These are phyloP conservation scores for Cyanoderma ruficeps DNA, from an alignment of 2,113 vertebrate species.

Conservation along the genomic window DNA sequence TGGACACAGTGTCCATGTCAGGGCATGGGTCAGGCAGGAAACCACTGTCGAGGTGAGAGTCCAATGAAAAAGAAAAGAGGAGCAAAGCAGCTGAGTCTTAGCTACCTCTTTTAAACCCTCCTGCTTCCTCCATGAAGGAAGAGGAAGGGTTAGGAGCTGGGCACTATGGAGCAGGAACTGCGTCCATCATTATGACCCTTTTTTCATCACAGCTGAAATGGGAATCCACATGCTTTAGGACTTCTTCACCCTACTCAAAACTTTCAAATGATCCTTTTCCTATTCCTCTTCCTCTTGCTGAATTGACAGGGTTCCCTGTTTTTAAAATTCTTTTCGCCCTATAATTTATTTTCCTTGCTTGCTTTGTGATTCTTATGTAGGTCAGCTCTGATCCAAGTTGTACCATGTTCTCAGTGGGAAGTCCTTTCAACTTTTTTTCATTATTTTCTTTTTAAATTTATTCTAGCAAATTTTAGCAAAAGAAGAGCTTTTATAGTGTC, in stretches of 20 bases:
- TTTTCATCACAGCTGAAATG: neutral
- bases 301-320: neutral
- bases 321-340: too few species aligned
- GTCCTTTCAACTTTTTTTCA: neutral
- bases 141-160: neutral
- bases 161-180: neutral
- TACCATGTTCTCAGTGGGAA: neutral
- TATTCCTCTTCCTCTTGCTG: neutral
- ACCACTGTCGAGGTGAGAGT: neutral
- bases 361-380: neutral
- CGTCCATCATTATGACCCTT: neutral
- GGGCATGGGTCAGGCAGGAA: rapidly evolving
- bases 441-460: neutral
- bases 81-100: neutral
- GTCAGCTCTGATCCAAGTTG: neutral
- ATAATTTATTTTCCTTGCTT: neutral
- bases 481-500: neutral
- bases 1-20: neutral
- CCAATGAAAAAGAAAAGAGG: neutral
- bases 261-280: neutral
- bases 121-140: neutral
- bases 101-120: neutral
- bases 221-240: neutral
- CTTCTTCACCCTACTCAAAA: neutral
- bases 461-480: neutral